Evolutionary conservation across 1,140 invertebrate species (phyloP).

Genomic region (Solenopsis invicta): DNA sequence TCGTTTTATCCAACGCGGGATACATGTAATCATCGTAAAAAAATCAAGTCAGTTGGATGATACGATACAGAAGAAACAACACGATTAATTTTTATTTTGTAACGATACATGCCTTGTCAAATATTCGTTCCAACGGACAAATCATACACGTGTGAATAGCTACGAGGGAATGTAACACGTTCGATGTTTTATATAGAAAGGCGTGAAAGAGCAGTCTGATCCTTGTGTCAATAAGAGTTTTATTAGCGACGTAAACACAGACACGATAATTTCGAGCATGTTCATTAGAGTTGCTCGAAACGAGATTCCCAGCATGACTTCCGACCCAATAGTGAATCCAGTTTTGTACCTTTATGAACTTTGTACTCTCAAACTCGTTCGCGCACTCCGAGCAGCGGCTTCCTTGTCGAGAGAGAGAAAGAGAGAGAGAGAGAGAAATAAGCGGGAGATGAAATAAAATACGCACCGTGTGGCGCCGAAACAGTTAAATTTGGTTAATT

Average conservation of each 20-base stretch:
- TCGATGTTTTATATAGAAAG: not conserved
- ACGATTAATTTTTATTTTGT: not conserved
- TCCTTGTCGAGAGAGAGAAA: not conserved
- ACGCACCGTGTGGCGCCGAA: conserved; percentile 42
- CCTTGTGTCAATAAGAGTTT: not conserved
- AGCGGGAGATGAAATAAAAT: conserved; percentile 6
- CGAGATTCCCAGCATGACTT: not conserved
- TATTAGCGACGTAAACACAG: conserved; percentile 14
- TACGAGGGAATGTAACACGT: not conserved
- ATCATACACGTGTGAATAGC: not conserved
- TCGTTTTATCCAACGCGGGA: not conserved
- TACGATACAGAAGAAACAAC: not conserved
- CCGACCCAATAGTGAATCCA: not conserved
- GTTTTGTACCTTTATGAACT: not conserved
- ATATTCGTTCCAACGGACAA: not conserved
- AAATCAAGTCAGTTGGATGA: not conserved
- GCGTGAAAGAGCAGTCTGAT: not conserved
- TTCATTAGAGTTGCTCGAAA: not conserved
- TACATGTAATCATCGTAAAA: not conserved
- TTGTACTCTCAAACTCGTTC: not conserved
- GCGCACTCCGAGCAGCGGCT: not conserved
- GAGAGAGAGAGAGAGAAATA: not conserved
- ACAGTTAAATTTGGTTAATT: conserved; percentile 61
- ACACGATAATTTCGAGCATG: not conserved
- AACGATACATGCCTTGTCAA: too few relatives aligned